phyloP scores from a whole-genome alignment of 2,797 vertebrate species.

The Parauchenoglanis punctatus region DNA sequence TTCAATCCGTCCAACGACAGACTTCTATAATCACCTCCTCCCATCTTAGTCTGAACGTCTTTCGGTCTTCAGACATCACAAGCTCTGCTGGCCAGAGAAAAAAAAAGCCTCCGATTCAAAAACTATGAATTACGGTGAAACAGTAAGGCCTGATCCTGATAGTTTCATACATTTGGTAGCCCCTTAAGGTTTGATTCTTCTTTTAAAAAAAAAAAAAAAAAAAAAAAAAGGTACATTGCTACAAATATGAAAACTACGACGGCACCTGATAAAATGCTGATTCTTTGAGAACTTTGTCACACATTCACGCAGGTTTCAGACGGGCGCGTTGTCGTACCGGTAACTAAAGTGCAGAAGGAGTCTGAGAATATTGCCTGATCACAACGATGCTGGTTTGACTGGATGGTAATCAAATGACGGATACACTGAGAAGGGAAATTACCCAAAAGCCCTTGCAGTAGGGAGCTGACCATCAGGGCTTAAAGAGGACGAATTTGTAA shows the following conservation, averaged over 20 bases:
- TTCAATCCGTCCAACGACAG: background rate
- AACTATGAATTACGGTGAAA: background rate
- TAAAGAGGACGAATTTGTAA: background rate
- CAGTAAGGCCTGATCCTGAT: conserved; percentile 7
- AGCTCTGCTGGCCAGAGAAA: background rate
- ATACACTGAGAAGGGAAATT: background rate
- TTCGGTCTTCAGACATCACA: background rate
- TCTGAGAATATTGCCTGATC: conserved; percentile 55
- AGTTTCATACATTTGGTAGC: conserved; percentile 45
- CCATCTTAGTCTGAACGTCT: background rate
- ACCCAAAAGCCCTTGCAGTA: conserved; percentile 44
- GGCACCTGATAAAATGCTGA: conserved; percentile 25
- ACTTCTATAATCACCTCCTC: background rate
- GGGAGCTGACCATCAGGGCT: background rate
- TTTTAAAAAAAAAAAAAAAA: background rate
- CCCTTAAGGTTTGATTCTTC: background rate
- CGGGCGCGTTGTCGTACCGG: conserved; percentile 56
- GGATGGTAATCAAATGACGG: background rate
- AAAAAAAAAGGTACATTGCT: conserved; percentile 14
- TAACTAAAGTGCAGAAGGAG: conserved; percentile 73
- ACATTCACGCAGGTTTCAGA: conserved; percentile 47
- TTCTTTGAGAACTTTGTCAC: conserved; percentile 20
- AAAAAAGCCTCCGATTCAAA: background rate
- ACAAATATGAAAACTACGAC: conserved; percentile 10
- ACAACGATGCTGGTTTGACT: background rate